phyloP scores from a whole-genome alignment of 2,113 vertebrate species.

The Scomber colias region DNA sequence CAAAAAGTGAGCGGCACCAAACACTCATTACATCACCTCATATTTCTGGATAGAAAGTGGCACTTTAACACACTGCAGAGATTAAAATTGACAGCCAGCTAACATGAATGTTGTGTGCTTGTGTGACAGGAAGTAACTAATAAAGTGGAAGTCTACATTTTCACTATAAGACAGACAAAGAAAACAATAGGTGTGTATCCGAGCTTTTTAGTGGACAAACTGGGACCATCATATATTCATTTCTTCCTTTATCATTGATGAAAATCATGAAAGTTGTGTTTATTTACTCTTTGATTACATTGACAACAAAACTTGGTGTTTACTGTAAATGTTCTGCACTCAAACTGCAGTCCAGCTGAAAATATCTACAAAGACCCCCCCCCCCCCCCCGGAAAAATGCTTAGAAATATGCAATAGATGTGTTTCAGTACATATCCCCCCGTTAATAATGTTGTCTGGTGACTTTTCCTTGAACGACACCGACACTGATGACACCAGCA shows the following conservation, averaged over 20 bases:
- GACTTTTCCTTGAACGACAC: not conserved
- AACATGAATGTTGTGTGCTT: not conserved
- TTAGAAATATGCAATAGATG: not conserved
- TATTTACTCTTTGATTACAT: too few species aligned
- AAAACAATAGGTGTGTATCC: not conserved
- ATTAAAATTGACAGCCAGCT: not conserved
- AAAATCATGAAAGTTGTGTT: not conserved
- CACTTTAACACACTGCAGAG: not conserved
- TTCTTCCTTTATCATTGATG: not conserved
- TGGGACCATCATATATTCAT: not conserved
- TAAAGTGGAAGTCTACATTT: not conserved
- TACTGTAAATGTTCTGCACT: slow-evolving; percentile 24
- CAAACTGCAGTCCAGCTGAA: not conserved
- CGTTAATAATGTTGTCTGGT: not conserved
- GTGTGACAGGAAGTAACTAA: too few species aligned
- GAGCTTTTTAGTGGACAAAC: not conserved
- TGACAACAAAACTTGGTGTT: slow-evolving; percentile 1
- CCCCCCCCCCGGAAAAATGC: not conserved
- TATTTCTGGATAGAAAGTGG: not conserved
- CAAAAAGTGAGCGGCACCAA: not conserved
- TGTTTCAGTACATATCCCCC: too few species aligned
- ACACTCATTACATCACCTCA: not conserved
- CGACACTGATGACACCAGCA: not conserved
- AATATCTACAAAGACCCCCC: not conserved
- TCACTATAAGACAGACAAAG: not conserved